Evolutionary conservation across 2,797 vertebrate species (phyloP), one percentile per base, ranked within the genome.

Genomic region (Phrynocephalus forsythii): DNA sequence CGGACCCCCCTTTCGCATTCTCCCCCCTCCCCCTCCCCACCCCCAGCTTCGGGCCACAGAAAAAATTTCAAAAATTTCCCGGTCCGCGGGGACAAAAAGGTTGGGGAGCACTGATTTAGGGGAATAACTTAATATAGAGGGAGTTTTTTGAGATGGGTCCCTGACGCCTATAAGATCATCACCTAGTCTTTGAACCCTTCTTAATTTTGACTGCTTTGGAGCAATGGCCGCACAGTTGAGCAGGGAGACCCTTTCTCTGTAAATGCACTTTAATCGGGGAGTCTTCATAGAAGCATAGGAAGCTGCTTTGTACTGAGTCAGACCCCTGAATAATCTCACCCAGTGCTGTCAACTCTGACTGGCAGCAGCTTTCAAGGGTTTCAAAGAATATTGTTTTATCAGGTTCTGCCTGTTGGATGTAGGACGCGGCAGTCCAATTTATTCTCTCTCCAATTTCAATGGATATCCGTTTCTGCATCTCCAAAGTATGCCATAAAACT

Each of bases 381-480:
- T 56, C 52, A 56, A 56, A 56, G 9, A 56, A 13, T 10, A 56
- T 11, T 56, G 52, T 56, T 13, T 56, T 56, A 11, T 56, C 52
- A 4, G 22, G 38, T n/a, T n/a, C 52, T 73, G 2, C 28, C 22
- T 8, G 28, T 1, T 73, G 10, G 3, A 24, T 33, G n/a, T 33
- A 16, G 52, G 52, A 56, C 13, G 52, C 52, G 9, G 24, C 24
- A 87, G 88, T 87, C 85, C 92, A 91, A 84, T 91, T 85, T 89
- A 66, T 63, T 63, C 13, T 44, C 84, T 89, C 86, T 92, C 91
- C 79, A 91, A 78, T 79, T 93, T 87, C 90, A 79, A 48, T 80
- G 48, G 26, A 60, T 68, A 71, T 88, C 88, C 52, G 91, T 94
- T 92, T 91, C 82, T 91, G 91, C 84, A 5, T 1, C 69, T 93